phyloP scores from a whole-genome alignment of 2,797 vertebrate genomes.

The Micrastur ruficollis region DNA sequence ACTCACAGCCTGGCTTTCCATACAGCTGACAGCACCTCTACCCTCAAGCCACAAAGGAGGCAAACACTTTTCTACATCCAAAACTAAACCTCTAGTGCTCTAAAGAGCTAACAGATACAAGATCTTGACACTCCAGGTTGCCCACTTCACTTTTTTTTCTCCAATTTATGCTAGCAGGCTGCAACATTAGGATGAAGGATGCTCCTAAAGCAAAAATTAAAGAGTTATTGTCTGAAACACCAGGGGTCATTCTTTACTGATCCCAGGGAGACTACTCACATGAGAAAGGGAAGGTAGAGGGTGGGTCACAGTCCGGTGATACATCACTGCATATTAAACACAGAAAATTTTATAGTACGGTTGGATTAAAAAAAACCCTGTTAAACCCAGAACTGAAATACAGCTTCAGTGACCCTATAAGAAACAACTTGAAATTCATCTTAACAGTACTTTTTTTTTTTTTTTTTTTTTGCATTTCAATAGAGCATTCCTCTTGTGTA shows the following conservation, averaged over 20 bases:
- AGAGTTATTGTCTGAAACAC: not conserved
- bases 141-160: not conserved
- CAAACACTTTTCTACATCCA: not conserved
- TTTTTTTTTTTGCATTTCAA: not conserved
- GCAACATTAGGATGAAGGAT: not conserved
- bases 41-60: not conserved
- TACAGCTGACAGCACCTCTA: not conserved
- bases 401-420: not conserved
- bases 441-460: not conserved
- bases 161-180: not conserved
- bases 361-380: not conserved
- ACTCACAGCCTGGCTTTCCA: not conserved
- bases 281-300: not conserved
- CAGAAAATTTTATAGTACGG: not conserved
- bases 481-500: not conserved
- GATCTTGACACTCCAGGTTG: not conserved
- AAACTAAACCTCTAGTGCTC: not conserved
- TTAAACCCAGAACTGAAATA: not conserved
- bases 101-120: not conserved
- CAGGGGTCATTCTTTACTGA: not conserved
- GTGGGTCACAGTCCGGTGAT: not conserved
- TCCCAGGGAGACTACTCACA: not conserved
- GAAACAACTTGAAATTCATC: not conserved
- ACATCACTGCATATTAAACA: not conserved
- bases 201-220: not conserved